Conservation (phyloP, 2,888 invertebrate genomes). For the Ditula angustiorana region DNA sequence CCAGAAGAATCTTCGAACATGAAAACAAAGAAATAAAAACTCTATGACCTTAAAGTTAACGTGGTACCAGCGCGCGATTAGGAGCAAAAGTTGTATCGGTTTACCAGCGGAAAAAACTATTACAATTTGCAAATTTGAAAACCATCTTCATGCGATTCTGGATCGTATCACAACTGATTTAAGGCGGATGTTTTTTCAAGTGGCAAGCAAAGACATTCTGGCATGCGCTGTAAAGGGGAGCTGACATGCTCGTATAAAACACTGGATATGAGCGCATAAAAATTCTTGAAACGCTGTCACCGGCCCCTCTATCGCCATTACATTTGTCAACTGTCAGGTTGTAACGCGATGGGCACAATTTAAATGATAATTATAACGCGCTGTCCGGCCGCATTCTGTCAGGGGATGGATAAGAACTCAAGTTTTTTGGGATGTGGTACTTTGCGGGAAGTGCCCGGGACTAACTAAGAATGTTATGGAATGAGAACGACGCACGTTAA, state of each 20-base stretch:
- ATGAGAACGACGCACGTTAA: neutral
- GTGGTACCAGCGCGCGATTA: neutral
- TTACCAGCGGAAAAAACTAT: slow-evolving; percentile 29
- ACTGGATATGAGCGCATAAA: slow-evolving; percentile 83
- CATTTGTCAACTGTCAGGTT: slow-evolving; percentile 83
- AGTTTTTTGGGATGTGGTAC: slow-evolving; percentile 45
- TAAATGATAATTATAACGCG: slow-evolving; percentile 83
- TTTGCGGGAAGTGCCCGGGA: neutral
- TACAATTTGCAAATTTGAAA: slow-evolving; percentile 36
- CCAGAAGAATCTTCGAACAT: neutral
- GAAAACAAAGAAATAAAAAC: slow-evolving; percentile 36
- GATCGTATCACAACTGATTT: slow-evolving; percentile 40
- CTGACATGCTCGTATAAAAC: slow-evolving; percentile 79
- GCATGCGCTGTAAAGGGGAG: slow-evolving; percentile 66
- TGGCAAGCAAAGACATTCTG: slow-evolving; percentile 46
- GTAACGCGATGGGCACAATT: slow-evolving; percentile 79
- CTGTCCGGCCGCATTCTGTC: slow-evolving; percentile 53
- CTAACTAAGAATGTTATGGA: neutral
- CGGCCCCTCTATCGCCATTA: slow-evolving; percentile 77
- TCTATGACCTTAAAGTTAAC: slow-evolving; percentile 13
- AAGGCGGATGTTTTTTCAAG: slow-evolving; percentile 11
- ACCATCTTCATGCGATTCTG: slow-evolving; percentile 35
- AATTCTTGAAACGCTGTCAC: slow-evolving; percentile 80
- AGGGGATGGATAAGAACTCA: slow-evolving; percentile 48
- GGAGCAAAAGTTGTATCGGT: slow-evolving; percentile 6